A percentile compares a stretch with the other conserved stretches of the same genome.
phyloP scores from a whole-genome alignment of 2,888 invertebrate species.

The Lithophane ornitopus region DNA sequence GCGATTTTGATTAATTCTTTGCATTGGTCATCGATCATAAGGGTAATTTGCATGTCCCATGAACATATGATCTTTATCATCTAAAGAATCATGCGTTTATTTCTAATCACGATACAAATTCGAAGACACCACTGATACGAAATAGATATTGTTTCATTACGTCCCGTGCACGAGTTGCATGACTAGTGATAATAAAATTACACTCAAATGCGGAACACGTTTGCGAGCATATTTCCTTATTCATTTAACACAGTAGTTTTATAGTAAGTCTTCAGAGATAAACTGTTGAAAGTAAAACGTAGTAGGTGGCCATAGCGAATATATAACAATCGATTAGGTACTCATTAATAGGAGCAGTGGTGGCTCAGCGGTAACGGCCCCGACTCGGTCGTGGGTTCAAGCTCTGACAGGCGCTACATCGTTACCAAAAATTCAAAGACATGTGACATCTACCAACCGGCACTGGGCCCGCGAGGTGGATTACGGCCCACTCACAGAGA shows the following conservation, averaged over 20 bases:
- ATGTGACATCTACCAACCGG: too few species aligned
- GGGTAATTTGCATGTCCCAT: too few species aligned
- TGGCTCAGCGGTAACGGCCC: too few species aligned
- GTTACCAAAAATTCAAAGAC: too few species aligned
- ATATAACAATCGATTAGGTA: too few species aligned
- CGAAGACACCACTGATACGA: conserved; percentile 19
- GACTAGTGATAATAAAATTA: conserved; percentile 58
- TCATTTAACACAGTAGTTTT: conserved; percentile 38
- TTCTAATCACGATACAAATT: conserved; percentile 5
- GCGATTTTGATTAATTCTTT: background rate
- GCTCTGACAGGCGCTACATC: too few species aligned
- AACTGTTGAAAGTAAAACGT: conserved; percentile 38
- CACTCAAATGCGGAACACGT: conserved; percentile 55
- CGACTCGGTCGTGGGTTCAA: too few species aligned
- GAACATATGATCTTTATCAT: background rate
- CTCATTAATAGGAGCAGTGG: too few species aligned
- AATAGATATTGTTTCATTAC: conserved; percentile 32
- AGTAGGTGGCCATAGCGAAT: background rate
- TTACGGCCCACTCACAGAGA: too few species aligned
- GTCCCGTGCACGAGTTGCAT: conserved; percentile 60
- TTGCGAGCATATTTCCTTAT: conserved; percentile 54
- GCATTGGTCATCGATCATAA: background rate
- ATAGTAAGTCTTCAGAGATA: conserved; percentile 28
- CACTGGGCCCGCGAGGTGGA: too few species aligned
- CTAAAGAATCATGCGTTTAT: background rate